Conservation (phyloP, 2,113 vertebrate genomes). For the Myanophis thanlyinensis region DNA sequence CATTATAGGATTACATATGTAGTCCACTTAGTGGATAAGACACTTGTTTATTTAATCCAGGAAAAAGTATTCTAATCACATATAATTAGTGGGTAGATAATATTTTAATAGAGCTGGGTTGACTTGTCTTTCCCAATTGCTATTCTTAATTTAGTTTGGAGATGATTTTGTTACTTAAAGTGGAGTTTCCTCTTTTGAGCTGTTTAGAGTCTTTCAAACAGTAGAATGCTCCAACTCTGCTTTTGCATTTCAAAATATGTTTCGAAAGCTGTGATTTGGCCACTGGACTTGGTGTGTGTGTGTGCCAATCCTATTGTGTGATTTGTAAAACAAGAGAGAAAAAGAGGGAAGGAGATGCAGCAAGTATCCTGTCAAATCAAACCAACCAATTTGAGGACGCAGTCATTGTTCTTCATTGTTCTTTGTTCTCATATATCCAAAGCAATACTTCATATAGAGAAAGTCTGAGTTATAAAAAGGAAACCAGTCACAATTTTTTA, state of each 20-base stretch:
- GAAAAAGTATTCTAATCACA: neutral
- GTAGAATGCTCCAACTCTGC: neutral
- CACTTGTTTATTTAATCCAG: neutral
- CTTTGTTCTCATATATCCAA: neutral
- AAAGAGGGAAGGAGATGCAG: neutral
- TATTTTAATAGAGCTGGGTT: neutral
- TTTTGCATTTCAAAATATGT: neutral
- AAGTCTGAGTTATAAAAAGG: neutral
- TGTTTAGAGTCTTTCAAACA: neutral
- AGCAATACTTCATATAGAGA: neutral
- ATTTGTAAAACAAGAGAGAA: neutral
- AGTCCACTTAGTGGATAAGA: neutral
- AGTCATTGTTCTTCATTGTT: neutral
- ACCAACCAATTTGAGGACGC: neutral
- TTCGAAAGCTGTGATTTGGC: neutral
- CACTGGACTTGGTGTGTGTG: neutral
- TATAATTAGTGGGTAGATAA: neutral
- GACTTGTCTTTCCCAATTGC: neutral
- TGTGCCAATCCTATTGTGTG: neutral
- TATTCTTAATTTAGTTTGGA: neutral
- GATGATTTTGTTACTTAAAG: neutral
- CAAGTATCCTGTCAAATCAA: neutral
- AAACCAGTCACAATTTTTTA: neutral
- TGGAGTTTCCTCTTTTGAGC: neutral
- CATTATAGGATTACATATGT: neutral